Base-by-base conservation (phyloP, 2,888 invertebrate genomes). In the Diploptera punctata region DNA sequence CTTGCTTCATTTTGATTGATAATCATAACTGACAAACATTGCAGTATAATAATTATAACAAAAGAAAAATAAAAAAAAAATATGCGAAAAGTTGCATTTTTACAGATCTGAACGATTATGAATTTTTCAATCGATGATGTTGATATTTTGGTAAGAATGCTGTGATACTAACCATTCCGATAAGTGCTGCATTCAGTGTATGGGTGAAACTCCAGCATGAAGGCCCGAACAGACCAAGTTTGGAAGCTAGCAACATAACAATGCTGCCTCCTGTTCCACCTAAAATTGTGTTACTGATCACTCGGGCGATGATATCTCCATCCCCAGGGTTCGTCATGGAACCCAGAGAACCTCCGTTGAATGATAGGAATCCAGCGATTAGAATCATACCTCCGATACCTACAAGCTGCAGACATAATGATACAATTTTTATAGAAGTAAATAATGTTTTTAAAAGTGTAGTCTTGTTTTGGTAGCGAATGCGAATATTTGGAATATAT, bases 351-450 rank as follows among this genome's bases (percentile, higher is more conserved):
- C 84, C 87, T 13, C 86, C 86, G 77, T 87, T 87, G 80, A 87
- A 87, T 2, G 86, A 85, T 70, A 87, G 79, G 79, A 87, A 86
- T 13, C 87, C 86, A 74, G 85, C 83, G 74, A 86, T 81, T 44
- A 87, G 80, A 65, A 87, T 83, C 78, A 87, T 83, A 0, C 84
- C 86, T 5, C 87, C 87, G 54, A 86, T 77, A 21, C 84, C 84
- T 3, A 84, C 82, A 73, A 86, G 80, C 86, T 86, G 78, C 72
- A 21, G 33, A 33, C 7, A 33, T 5, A 33, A 33, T n/a, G n/a
- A n/a, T n/a, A n/a, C n/a, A n/a, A n/a, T n/a, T n/a, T n/a, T n/a
- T n/a, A n/a, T n/a, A n/a, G n/a, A n/a, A n/a, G n/a, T n/a, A n/a
- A n/a, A n/a, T n/a, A n/a, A n/a, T n/a, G n/a, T n/a, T n/a, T n/a